phyloP scores from a whole-genome alignment of 2,888 invertebrate species.

The Dorcus hopei region DNA sequence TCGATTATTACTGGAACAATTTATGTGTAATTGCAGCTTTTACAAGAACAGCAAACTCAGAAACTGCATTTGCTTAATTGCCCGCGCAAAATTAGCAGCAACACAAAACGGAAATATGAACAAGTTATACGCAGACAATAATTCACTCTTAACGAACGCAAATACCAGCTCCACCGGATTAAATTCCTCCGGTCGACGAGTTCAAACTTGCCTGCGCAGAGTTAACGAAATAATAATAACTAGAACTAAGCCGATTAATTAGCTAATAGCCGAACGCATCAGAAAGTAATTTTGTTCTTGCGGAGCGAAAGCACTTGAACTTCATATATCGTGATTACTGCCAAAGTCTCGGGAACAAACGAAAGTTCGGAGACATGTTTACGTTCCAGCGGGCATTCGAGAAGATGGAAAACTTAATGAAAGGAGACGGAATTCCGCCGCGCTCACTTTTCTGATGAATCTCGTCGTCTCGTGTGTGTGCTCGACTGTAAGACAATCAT shows the following conservation, averaged over 20 bases:
- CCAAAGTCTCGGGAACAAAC: conserved; percentile 32
- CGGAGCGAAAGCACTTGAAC: conserved; percentile 19
- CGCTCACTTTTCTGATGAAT: conserved; percentile 20
- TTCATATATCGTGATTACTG: conserved; percentile 34
- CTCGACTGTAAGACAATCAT: conserved; percentile 23
- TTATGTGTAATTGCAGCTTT: too few relatives aligned
- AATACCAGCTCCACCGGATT: conserved; percentile 10
- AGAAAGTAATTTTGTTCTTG: conserved; percentile 17
- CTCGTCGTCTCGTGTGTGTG: conserved; percentile 19
- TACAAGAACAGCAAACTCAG: background rate
- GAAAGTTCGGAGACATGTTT: conserved; percentile 33
- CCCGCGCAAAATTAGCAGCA: conserved; percentile 17
- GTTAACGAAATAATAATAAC: conserved; percentile 16
- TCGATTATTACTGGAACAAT: too few relatives aligned
- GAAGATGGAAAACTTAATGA: conserved; percentile 30
- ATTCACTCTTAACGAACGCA: conserved; percentile 16
- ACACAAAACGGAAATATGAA: conserved; percentile 18
- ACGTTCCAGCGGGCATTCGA: conserved; percentile 32
- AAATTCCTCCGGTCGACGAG: conserved; percentile 19
- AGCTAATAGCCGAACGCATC: conserved; percentile 20
- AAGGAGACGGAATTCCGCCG: conserved; percentile 27
- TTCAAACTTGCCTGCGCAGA: background rate
- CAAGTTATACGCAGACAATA: conserved; percentile 11
- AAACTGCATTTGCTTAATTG: conserved; percentile 21
- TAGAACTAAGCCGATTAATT: conserved; percentile 22